These are phyloP conservation scores for Antigone vipio DNA, from an alignment of 2,113 vertebrate species.

Conservation along the genomic window DNA sequence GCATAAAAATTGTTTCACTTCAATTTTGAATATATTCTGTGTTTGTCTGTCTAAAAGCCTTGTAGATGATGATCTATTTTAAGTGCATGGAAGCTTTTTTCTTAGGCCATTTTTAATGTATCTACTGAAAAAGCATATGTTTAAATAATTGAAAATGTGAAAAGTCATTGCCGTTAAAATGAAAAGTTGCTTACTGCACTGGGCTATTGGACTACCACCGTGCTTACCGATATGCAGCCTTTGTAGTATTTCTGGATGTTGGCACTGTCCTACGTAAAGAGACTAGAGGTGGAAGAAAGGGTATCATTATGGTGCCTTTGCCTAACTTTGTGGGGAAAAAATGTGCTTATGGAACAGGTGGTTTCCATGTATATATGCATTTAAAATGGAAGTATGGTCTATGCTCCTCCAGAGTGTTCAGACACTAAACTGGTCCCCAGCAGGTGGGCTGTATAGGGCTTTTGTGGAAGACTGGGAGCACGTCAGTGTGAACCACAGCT, in stretches of 20 bases:
- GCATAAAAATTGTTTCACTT: conserved; percentile 43
- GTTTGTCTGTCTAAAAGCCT: conserved; percentile 25
- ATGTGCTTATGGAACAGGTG: neutral
- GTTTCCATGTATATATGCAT: neutral
- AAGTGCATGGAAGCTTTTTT: neutral
- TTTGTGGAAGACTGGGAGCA: neutral
- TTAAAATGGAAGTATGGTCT: neutral
- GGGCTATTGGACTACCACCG: neutral
- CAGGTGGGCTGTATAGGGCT: neutral
- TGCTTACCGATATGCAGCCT: neutral
- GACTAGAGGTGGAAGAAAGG: neutral
- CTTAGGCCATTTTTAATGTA: neutral
- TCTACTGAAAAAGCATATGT: neutral
- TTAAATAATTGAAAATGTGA: neutral
- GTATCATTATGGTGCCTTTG: neutral
- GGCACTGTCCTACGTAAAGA: neutral
- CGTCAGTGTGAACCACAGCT: neutral
- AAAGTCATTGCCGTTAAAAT: neutral
- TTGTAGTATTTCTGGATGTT: neutral
- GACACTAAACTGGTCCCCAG: neutral
- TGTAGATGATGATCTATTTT: neutral
- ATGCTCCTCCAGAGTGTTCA: neutral
- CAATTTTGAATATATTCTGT: conserved; percentile 8
- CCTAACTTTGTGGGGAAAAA: neutral
- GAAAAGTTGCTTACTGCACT: neutral